Conservation (phyloP, 2,113 vertebrate species). For the Lophius piscatorius region DNA sequence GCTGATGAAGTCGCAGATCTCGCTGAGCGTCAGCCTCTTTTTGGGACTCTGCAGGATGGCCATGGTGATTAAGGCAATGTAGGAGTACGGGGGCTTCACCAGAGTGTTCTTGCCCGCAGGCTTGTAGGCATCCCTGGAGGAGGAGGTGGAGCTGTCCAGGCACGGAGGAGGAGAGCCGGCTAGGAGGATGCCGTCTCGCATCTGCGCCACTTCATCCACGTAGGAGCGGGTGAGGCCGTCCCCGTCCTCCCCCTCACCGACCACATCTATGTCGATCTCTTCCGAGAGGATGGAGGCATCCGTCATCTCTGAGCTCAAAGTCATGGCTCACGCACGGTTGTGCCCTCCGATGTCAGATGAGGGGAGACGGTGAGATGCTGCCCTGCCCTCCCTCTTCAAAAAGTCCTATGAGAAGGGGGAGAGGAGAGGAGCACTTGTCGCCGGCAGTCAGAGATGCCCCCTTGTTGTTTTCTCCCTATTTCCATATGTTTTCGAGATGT, state of each 20-base stretch:
- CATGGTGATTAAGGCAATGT: conserved; percentile 96
- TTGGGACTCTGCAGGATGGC: conserved; percentile 93
- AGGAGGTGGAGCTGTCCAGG: conserved; percentile 72
- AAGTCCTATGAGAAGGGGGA: conserved; percentile 68
- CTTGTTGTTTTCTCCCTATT: conserved; percentile 39
- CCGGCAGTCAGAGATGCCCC: conserved; percentile 45
- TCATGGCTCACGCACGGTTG: conserved; percentile 84
- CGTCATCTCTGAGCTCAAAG: conserved; percentile 94
- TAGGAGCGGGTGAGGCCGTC: conserved; percentile 79
- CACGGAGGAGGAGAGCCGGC: conserved; percentile 74
- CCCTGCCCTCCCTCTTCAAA: conserved; percentile 64
- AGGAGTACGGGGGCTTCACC: conserved; percentile 94
- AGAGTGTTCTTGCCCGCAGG: conserved; percentile 84
- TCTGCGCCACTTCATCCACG: conserved; percentile 85
- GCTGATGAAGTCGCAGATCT: conserved; percentile 90
- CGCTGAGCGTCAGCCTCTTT: conserved; percentile 92
- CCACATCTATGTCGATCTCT: conserved; percentile 95
- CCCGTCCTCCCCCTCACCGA: conserved; percentile 89
- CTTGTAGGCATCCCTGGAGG: conserved; percentile 76
- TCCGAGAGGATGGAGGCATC: conserved; percentile 91
- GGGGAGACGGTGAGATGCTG: conserved; percentile 56
- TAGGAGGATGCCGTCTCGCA: conserved; percentile 81
- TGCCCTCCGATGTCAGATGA: conserved; percentile 67
- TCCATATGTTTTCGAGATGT: conserved; percentile 67
- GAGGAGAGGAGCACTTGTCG: conserved; percentile 58